Percentiles rank a stretch among this genome's conserved stretches.
Evolutionary conservation across 1,140 invertebrate genomes (phyloP).

Genomic region (Melipona quadrifasciata): DNA sequence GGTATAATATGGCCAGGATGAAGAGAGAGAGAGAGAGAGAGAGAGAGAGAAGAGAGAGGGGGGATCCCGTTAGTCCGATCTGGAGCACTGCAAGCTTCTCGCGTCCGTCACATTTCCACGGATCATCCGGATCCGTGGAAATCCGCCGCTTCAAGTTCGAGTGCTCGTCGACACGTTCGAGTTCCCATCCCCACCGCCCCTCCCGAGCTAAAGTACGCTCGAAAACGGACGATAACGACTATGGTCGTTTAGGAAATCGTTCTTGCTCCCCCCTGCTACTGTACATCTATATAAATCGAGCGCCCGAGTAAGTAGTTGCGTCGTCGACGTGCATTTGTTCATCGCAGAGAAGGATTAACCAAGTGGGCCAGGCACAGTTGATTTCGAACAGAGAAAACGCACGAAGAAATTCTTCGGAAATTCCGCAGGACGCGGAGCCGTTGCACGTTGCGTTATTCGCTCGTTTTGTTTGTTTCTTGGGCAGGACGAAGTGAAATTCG

Average conservation of each 20-base stretch:
- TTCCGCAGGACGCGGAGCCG: too few species aligned
- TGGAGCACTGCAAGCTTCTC: conserved; percentile 20
- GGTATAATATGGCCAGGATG: background rate
- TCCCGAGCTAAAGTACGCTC: background rate
- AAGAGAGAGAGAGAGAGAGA: background rate
- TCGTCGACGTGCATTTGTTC: background rate
- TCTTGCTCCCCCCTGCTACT: too few species aligned
- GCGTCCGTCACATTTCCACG: conserved; percentile 37
- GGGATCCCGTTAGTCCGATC: conserved; percentile 24
- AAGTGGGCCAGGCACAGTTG: background rate
- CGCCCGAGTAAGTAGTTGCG: background rate
- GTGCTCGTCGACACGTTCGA: conserved; percentile 17
- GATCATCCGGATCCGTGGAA: conserved; percentile 47
- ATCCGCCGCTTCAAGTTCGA: conserved; percentile 37
- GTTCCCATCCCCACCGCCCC: background rate
- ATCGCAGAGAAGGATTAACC: background rate
- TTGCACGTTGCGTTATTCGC: too few species aligned
- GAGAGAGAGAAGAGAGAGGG: background rate
- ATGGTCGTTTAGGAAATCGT: background rate
- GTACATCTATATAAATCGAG: too few species aligned
- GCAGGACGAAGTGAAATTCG: too few species aligned
- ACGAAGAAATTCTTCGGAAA: too few species aligned
- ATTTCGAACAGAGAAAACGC: background rate
- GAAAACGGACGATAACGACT: background rate
- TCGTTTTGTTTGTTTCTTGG: too few species aligned